phyloP scores from a whole-genome alignment of 2,113 vertebrate species.

The Toxotes chatareus region DNA sequence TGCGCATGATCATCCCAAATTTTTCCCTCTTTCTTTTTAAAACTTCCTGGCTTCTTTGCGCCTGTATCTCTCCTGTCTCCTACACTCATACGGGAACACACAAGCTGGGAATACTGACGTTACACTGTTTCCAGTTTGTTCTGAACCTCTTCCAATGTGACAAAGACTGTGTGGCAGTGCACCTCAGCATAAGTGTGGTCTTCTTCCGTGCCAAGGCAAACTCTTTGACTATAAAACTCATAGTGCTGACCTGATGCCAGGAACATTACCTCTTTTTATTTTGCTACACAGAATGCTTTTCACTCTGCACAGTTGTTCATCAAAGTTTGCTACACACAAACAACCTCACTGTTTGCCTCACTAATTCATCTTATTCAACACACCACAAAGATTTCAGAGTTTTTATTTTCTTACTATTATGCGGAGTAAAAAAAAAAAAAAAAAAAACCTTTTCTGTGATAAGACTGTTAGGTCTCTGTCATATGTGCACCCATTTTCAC shows the following conservation, averaged over 20 bases:
- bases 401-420: slow-evolving; percentile 14
- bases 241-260: slow-evolving; percentile 77
- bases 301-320: slow-evolving; percentile 72
- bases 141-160: slow-evolving; percentile 82
- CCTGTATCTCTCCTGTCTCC: slow-evolving; percentile 51
- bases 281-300: slow-evolving; percentile 71
- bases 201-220: slow-evolving; percentile 79
- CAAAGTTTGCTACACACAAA: slow-evolving; percentile 62
- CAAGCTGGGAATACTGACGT: slow-evolving; percentile 77
- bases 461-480: slow-evolving; percentile 52
- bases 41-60: slow-evolving; percentile 38
- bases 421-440: slow-evolving; percentile 2
- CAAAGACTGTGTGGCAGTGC: slow-evolving; percentile 82
- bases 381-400: not conserved
- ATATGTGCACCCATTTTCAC: slow-evolving; percentile 60
- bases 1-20: slow-evolving; percentile 30
- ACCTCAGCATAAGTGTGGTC: slow-evolving; percentile 84
- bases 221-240: slow-evolving; percentile 83
- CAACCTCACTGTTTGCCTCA: slow-evolving; percentile 39
- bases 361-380: slow-evolving; percentile 43
- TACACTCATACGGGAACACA: slow-evolving; percentile 43
- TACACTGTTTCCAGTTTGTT: slow-evolving; percentile 84
- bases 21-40: slow-evolving; percentile 26
- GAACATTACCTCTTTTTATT: slow-evolving; percentile 83
- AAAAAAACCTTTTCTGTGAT: slow-evolving; percentile 11